Percentiles rank a stretch among this genome's conserved stretches.
Evolutionary conservation across 2,888 invertebrate species (phyloP).

Genomic region (Drosophila dives): DNA sequence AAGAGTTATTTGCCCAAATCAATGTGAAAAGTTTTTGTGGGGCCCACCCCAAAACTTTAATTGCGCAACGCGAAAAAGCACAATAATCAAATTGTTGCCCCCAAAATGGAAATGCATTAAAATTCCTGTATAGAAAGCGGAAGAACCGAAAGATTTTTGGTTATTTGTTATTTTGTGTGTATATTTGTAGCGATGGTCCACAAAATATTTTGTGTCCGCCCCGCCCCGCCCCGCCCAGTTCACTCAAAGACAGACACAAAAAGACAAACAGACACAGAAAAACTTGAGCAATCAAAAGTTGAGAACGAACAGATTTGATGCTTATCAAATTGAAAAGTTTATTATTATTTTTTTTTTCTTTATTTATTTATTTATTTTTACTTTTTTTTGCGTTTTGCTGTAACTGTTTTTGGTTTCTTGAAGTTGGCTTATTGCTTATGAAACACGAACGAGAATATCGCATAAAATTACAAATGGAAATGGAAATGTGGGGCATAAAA

Average conservation of each 20-base stretch:
- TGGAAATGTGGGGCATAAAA: slow-evolving; percentile 55
- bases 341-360: slow-evolving; percentile 2
- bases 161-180: slow-evolving; percentile 32
- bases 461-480: slow-evolving; percentile 53
- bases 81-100: slow-evolving; percentile 35
- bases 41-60: slow-evolving; percentile 62
- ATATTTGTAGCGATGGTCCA: slow-evolving; percentile 8
- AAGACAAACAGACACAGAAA: slow-evolving; percentile 10
- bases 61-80: slow-evolving; percentile 48
- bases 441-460: slow-evolving; percentile 18
- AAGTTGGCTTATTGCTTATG: slow-evolving; percentile 6
- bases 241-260: background rate
- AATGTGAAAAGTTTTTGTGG: slow-evolving; percentile 62
- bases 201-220: slow-evolving; percentile 34
- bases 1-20: slow-evolving; percentile 71
- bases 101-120: slow-evolving; percentile 71
- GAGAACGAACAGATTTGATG: slow-evolving; percentile 63
- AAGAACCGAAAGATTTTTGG: slow-evolving; percentile 9
- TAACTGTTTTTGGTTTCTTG: background rate
- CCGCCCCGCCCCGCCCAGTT: slow-evolving; percentile 4
- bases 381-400: background rate
- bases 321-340: slow-evolving; percentile 78
- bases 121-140: slow-evolving; percentile 37
- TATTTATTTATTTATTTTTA: background rate
- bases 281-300: slow-evolving; percentile 78